Evolutionary conservation across 2,888 invertebrate species (phyloP).

Genomic region (Rotaria sp.): DNA sequence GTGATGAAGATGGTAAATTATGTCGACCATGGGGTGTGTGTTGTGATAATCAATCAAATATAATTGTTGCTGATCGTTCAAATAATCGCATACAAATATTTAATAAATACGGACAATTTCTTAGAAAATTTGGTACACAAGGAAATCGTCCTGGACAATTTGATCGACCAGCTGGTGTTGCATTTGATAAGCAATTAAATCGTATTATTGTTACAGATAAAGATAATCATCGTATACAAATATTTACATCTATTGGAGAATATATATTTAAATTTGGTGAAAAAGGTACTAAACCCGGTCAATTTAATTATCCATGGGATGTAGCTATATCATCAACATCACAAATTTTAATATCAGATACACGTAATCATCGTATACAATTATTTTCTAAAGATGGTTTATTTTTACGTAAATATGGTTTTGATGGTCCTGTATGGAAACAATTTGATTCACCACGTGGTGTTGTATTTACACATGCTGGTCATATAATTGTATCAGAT

Average conservation of each 20-base stretch:
- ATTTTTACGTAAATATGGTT: conserved; percentile 71
- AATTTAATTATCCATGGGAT: conserved; percentile 95
- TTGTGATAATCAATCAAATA: conserved; percentile 72
- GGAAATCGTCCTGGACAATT: conserved; percentile 78
- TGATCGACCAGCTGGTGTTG: conserved; percentile 82
- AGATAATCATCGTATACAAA: conserved; percentile 85
- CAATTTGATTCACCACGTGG: conserved; percentile 77
- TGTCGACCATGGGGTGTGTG: conserved; percentile 70
- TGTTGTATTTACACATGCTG: conserved; percentile 76
- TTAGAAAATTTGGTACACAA: conserved; percentile 66
- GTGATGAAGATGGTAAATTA: conserved; percentile 58
- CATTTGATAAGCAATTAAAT: conserved; percentile 62
- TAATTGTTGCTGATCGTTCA: conserved; percentile 67
- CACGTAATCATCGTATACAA: conserved; percentile 82
- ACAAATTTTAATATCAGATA: conserved; percentile 81
- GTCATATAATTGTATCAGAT: conserved; percentile 79
- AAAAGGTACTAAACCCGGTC: conserved; percentile 71
- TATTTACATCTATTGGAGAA: conserved; percentile 61
- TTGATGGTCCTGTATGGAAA: conserved; percentile 65
- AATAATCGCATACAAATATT: conserved; percentile 78
- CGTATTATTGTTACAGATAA: conserved; percentile 87
- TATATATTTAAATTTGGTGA: conserved; percentile 80
- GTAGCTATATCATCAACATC: conserved; percentile 77
- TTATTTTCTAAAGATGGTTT: conserved; percentile 74
- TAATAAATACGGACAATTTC: conserved; percentile 65